phyloP scores from a whole-genome alignment of 2,888 invertebrate species.

The Odontomyia ornata region DNA sequence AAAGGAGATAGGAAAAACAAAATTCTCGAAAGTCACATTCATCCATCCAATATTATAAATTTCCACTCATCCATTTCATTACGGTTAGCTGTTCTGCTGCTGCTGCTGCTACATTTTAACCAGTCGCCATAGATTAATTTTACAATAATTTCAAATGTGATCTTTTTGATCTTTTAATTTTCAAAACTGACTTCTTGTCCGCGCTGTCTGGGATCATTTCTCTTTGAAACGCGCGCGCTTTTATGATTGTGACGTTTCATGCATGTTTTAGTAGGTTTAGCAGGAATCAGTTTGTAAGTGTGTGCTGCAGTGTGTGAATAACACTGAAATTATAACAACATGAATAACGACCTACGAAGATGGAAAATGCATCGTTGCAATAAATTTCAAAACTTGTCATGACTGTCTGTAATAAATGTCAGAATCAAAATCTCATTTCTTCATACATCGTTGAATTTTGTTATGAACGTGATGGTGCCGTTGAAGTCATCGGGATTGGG shows the following conservation, averaged over 20 bases:
- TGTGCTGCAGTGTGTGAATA: too few species aligned
- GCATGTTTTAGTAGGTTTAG: not conserved
- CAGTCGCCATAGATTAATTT: slow-evolving; percentile 23
- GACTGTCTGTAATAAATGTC: slow-evolving; percentile 37
- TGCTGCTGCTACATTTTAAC: not conserved
- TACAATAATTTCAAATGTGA: slow-evolving; percentile 18
- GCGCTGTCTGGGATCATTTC: not conserved
- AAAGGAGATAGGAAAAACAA: too few species aligned
- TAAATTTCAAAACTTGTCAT: slow-evolving; percentile 40
- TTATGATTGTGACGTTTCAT: not conserved
- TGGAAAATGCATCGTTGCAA: slow-evolving; percentile 34
- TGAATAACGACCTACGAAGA: not conserved
- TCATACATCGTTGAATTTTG: slow-evolving; percentile 37
- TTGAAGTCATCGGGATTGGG: not conserved
- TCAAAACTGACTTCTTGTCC: slow-evolving; percentile 9
- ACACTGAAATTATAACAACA: too few species aligned
- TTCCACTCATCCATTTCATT: too few species aligned
- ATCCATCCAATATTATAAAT: too few species aligned
- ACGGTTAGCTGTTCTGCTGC: not conserved
- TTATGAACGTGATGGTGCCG: not conserved
- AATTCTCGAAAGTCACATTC: not conserved
- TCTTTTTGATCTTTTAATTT: slow-evolving; percentile 43
- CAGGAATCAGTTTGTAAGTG: too few species aligned
- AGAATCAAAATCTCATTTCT: slow-evolving; percentile 39
- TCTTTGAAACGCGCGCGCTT: too few species aligned